Conservation (phyloP, 53 echinoderm and acorn worm species). For the Stichopus horrens region DNA sequence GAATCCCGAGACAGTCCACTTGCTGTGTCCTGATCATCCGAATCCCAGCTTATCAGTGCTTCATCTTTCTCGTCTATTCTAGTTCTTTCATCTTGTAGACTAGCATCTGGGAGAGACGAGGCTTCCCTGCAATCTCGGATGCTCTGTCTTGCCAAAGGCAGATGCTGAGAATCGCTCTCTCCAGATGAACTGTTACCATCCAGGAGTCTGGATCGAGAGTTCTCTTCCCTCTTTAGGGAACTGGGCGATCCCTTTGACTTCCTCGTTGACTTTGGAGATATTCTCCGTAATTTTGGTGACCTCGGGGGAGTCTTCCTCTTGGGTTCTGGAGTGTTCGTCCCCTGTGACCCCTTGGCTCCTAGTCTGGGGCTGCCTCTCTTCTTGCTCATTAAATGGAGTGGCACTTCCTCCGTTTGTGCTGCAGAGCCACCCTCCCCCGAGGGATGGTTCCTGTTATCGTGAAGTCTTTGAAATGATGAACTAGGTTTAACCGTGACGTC, state of each 20-base stretch:
- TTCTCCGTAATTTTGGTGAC: conserved; percentile 29
- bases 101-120: not conserved
- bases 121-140: conserved; percentile 14
- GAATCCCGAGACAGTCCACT: not conserved
- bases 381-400: conserved; percentile 26
- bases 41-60: conserved; percentile 35
- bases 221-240: conserved; percentile 38
- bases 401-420: conserved; percentile 17
- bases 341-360: not conserved
- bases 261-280: conserved; percentile 22
- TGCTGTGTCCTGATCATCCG: conserved; percentile 21
- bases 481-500: conserved; percentile 31
- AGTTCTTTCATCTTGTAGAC: conserved; percentile 13
- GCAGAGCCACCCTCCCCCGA: not conserved
- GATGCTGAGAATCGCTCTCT: conserved; percentile 33
- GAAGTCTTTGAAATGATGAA: conserved; percentile 39
- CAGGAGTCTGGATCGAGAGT: conserved; percentile 34
- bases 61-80: conserved; percentile 20
- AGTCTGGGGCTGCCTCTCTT: not conserved
- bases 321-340: conserved; percentile 9
- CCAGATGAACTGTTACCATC: conserved; percentile 34
- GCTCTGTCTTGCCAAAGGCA: not conserved
- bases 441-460: conserved; percentile 7
- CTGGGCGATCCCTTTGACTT: conserved; percentile 36
- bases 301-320: conserved; percentile 15